These are phyloP conservation scores for Nycticorax nycticorax DNA, from an alignment of 2,113 vertebrate genomes.

Conservation along the genomic window DNA sequence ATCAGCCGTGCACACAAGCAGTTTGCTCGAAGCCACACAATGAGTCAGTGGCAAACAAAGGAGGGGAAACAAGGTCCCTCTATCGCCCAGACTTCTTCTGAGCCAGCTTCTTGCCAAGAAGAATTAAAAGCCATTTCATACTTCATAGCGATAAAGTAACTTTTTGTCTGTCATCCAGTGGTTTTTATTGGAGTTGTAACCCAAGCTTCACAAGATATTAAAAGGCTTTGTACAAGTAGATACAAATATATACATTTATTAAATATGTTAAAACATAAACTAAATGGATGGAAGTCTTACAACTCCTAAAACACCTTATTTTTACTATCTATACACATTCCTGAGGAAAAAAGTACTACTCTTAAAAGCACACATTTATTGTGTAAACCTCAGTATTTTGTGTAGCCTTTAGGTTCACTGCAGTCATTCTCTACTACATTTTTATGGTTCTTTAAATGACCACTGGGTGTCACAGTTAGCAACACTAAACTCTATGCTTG, in stretches of 20 bases:
- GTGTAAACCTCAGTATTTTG: neutral
- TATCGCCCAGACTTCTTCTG: neutral
- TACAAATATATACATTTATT: neutral
- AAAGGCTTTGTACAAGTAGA: neutral
- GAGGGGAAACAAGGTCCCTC: constrained; percentile 1
- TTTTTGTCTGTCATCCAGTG: neutral
- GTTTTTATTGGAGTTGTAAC: neutral
- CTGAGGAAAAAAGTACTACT: neutral
- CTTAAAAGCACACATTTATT: neutral
- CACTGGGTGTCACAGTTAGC: constrained; percentile 76
- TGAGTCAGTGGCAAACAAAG: constrained; percentile 45
- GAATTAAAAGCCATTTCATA: constrained; percentile 1
- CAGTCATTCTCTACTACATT: neutral
- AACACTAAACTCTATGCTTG: neutral
- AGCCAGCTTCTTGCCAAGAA: neutral
- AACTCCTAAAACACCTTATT: neutral
- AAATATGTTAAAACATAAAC: neutral
- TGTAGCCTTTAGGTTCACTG: neutral
- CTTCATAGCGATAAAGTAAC: neutral
- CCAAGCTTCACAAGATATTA: neutral
- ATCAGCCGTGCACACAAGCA: neutral
- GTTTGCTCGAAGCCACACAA: constrained; percentile 20
- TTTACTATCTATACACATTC: neutral
- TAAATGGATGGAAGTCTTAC: neutral
- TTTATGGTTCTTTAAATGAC: constrained; percentile 35